These are phyloP conservation scores for Perodicticus potto DNA, from an alignment of 2,797 vertebrate species.

Conservation along the genomic window DNA sequence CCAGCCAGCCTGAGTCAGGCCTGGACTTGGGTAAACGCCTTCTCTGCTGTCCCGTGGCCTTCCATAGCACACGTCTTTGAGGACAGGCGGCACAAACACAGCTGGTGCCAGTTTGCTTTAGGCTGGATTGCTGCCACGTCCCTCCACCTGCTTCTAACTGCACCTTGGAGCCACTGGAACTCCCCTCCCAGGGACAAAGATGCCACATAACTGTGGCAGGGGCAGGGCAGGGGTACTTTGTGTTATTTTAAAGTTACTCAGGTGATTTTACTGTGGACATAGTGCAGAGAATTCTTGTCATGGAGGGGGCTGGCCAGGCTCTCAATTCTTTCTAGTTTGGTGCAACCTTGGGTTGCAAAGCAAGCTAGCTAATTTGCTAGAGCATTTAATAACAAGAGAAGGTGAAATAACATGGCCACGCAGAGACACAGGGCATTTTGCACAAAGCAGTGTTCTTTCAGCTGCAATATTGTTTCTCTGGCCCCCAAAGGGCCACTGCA, in stretches of 20 bases:
- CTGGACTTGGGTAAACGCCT: background rate
- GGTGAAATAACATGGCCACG: background rate
- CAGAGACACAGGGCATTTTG: background rate
- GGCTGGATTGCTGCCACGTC: background rate
- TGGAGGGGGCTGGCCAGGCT: rapidly evolving
- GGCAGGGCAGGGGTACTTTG: rapidly evolving
- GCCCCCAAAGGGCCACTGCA: background rate
- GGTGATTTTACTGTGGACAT: background rate
- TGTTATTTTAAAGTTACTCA: background rate
- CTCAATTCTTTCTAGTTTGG: background rate
- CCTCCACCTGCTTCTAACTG: rapidly evolving
- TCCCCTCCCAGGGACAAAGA: background rate
- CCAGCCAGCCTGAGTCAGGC: background rate
- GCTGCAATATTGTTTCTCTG: rapidly evolving
- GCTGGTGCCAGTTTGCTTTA: background rate
- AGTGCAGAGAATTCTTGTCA: background rate
- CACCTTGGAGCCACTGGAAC: rapidly evolving
- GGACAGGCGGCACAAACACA: background rate
- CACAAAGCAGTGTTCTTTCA: background rate
- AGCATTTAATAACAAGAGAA: background rate
- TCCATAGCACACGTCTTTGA: background rate
- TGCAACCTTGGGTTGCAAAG: background rate
- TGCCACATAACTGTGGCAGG: rapidly evolving
- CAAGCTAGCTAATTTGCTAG: background rate
- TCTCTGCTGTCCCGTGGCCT: rapidly evolving